These are phyloP conservation scores for Patella pellucida DNA, from an alignment of 2,888 invertebrate genomes.

Conservation along the genomic window DNA sequence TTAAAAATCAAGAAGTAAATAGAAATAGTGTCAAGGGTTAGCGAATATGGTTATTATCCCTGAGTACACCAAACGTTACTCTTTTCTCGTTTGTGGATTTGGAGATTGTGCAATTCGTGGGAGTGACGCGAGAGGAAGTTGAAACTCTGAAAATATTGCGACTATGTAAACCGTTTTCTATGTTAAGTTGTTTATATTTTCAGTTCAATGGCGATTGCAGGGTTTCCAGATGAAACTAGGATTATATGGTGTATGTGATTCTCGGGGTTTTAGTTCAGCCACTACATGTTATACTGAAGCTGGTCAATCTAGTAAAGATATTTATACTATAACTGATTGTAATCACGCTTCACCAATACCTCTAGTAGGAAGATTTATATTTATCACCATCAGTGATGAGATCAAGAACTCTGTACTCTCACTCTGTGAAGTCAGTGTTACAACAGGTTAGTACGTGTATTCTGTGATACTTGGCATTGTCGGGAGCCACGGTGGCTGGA, in stretches of 20 bases:
- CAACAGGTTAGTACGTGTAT: background rate
- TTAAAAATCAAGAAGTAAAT: no score
- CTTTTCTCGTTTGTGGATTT: no score
- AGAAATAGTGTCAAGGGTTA: no score
- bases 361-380: background rate
- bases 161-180: no score
- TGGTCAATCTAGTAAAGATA: background rate
- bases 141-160: no score
- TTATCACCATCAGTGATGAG: background rate
- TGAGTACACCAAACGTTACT: no score
- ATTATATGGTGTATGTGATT: background rate
- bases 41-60: no score
- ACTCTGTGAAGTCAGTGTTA: background rate
- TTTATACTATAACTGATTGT: background rate
- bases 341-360: background rate
- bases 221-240: background rate
- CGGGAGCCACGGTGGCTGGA: no score
- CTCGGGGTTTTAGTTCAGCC: background rate
- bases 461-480: no score
- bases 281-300: background rate
- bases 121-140: no score
- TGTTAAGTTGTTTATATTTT: background rate
- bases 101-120: no score
- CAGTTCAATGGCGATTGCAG: background rate
- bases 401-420: background rate